phyloP scores from a whole-genome alignment of 2,797 vertebrate genomes.

The Otus scops region DNA sequence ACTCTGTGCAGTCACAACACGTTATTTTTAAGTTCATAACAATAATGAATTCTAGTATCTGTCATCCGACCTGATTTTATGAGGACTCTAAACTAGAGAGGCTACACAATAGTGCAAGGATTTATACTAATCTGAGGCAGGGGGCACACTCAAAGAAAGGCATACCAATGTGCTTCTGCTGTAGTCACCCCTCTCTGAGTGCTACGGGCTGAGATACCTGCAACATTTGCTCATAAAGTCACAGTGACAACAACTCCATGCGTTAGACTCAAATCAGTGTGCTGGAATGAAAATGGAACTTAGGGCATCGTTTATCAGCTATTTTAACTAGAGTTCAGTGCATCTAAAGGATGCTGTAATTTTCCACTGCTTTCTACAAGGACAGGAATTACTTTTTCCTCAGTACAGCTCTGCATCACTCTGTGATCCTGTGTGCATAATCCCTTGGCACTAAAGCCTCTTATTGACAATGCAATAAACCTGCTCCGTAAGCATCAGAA shows the following conservation, averaged over 20 bases:
- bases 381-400: conserved; percentile 39
- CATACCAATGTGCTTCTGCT: background rate
- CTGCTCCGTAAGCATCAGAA: background rate
- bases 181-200: background rate
- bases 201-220: background rate
- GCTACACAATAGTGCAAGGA: background rate
- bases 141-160: background rate
- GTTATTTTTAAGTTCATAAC: background rate
- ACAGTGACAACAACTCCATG: background rate
- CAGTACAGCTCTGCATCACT: conserved; percentile 30
- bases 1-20: background rate
- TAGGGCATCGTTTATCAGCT: background rate
- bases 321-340: conserved; percentile 31
- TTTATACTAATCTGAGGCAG: background rate
- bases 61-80: background rate
- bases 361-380: conserved; percentile 58
- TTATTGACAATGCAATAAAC: conserved; percentile 63
- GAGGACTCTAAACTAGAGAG: background rate
- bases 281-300: background rate
- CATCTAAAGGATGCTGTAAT: conserved; percentile 50
- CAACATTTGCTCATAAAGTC: background rate
- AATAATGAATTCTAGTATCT: background rate
- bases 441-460: conserved; percentile 58
- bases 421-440: conserved; percentile 38
- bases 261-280: background rate